Base-by-base conservation (phyloP, 92 coral and sea anemone genomes). In the Palythoa grandiflora region DNA sequence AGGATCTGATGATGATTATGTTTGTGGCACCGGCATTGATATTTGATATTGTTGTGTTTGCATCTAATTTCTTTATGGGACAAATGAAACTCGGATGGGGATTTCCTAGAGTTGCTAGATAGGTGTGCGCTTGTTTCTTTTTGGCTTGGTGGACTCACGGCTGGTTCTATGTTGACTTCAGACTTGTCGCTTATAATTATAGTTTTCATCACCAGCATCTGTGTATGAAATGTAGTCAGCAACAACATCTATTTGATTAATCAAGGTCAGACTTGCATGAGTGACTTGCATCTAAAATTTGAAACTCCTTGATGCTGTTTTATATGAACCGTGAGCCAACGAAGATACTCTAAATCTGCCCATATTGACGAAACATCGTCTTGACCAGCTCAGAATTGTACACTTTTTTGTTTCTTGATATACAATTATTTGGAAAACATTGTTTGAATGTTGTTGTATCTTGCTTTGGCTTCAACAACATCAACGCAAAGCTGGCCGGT, bases 241-340 rank as follows among this genome's bases (percentile, higher is more conserved):
- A 60, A 14, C 68, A 60, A 16, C 68, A 17, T 2, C 19, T 15
- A 61, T 61, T 61, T 61, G 68, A 61, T 17, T 17, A 44, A 3
- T 8, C 68, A 61, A 61, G 68, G 21, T 61, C 21, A 61, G 68
- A 2, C 68, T 17, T 55, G 28, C 28, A 28, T 28, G 61, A 11
- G 61, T 55, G 68, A 61, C 21, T 61, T 61, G 68, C 68, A 28
- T 61, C 36, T 61, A 61, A 61, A 61, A 61, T 61, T 61, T 61
- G 68, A 61, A 61, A 61, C 36, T 61, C 20, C 68, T 61, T 61
- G 68, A 61, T 35, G 68, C 68, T 61, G 68, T 17, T 61, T 61
- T 61, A 61, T 16, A 44, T 72, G 76, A 5, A 72, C 76, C 48
- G 9, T 72, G 6, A 72, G 76, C 76, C 76, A 72, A 37, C 53